These are phyloP conservation scores for Drosophila cognata DNA, from an alignment of 2,888 invertebrate species.

Conservation along the genomic window DNA sequence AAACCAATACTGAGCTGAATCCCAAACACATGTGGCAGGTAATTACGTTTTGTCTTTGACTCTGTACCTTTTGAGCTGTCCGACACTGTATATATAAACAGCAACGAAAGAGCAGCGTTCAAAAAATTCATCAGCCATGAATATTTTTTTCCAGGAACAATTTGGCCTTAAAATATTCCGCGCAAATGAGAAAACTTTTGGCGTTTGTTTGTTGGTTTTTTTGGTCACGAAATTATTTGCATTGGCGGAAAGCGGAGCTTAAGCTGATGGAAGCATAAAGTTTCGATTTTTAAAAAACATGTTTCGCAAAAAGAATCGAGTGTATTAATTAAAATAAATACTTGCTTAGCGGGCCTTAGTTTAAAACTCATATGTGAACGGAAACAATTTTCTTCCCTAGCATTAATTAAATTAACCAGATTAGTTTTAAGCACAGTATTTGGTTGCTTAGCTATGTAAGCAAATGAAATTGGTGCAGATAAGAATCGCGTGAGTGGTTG, in stretches of 20 bases:
- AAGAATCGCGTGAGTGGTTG: constrained; percentile 42
- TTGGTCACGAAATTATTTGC: constrained; percentile 24
- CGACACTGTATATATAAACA: background rate
- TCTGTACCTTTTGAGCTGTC: too few species aligned
- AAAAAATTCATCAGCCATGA: constrained; percentile 44
- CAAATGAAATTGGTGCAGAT: constrained; percentile 17
- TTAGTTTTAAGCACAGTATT: background rate
- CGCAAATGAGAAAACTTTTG: constrained; percentile 61
- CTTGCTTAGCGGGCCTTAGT: background rate
- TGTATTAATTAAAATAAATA: background rate
- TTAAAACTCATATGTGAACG: background rate
- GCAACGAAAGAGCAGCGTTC: constrained; percentile 7
- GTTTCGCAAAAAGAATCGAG: background rate
- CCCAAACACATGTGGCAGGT: too few species aligned
- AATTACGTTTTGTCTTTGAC: too few species aligned
- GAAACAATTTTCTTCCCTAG: background rate
- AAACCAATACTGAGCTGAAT: too few species aligned
- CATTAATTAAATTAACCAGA: constrained; percentile 1
- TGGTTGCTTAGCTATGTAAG: background rate
- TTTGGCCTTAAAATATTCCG: constrained; percentile 59
- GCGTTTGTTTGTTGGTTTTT: constrained; percentile 17
- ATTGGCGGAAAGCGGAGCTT: constrained; percentile 25
- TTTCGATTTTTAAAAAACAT: constrained; percentile 8
- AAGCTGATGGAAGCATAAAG: constrained; percentile 32
- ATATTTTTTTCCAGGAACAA: constrained; percentile 27